Conservation (phyloP, 2,888 invertebrate genomes). For the Drosophila melanocephala region DNA sequence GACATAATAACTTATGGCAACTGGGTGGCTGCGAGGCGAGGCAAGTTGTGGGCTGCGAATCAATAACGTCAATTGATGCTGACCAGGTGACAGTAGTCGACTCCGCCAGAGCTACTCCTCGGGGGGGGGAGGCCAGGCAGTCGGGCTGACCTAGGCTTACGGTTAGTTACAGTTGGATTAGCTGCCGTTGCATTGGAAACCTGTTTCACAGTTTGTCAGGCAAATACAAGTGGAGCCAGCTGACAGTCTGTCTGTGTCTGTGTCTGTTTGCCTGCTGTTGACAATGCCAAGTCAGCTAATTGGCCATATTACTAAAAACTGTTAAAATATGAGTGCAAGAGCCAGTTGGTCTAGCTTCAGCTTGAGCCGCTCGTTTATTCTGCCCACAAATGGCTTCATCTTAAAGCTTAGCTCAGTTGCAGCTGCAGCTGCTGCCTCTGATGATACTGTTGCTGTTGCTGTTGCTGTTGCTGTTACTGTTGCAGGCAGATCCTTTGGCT, state of each 20-base stretch:
- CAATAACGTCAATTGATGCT: conserved; percentile 74
- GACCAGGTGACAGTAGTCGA: conserved; percentile 65
- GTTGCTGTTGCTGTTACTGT: conserved; percentile 11
- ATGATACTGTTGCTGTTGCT: conserved; percentile 22
- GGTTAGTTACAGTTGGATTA: conserved; percentile 67
- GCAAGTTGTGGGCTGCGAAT: conserved; percentile 75
- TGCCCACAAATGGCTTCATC: conserved; percentile 66
- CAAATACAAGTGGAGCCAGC: conserved; percentile 37
- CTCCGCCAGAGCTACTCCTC: conserved; percentile 10
- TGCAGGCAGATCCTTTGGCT: conserved; percentile 20
- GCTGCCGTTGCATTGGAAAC: conserved; percentile 39
- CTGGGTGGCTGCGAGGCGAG: conserved; percentile 62
- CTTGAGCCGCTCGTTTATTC: conserved; percentile 38
- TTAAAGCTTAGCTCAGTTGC: conserved; percentile 36
- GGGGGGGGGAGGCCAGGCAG: conserved; percentile 16
- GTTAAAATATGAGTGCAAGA: conserved; percentile 64
- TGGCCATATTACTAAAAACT: conserved; percentile 67
- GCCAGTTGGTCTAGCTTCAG: conserved; percentile 16
- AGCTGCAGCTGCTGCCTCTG: conserved; percentile 14
- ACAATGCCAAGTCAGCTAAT: conserved; percentile 61
- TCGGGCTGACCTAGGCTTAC: conserved; percentile 52
- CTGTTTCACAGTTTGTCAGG: conserved; percentile 51
- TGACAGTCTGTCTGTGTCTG: conserved; percentile 27
- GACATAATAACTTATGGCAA: conserved; percentile 78
- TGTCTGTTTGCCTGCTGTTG: conserved; percentile 32